A percentile compares a stretch with the other conserved stretches of the same genome.
These are phyloP conservation scores for Cassiopea xamachana DNA, from an alignment of 30 jellyfish, hydroid and myxozoan species.

Conservation along the genomic window DNA sequence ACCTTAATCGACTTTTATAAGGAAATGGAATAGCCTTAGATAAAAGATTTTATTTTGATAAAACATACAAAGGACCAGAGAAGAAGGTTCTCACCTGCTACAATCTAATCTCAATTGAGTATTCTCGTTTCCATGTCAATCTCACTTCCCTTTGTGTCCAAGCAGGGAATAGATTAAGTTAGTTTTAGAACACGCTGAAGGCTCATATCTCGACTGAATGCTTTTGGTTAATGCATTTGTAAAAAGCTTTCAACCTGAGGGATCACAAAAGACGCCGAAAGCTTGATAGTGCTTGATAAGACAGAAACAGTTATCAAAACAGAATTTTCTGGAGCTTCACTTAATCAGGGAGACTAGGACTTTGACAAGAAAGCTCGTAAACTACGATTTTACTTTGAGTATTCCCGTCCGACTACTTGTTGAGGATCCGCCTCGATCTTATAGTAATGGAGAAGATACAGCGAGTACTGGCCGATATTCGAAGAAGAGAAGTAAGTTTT, in stretches of 20 bases:
- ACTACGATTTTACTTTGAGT: neutral
- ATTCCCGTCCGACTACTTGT: too few relatives aligned
- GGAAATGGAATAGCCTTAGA: slow-evolving; percentile 27
- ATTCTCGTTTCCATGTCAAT: slow-evolving; percentile 28
- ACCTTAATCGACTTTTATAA: neutral
- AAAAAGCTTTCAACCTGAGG: neutral
- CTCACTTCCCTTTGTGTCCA: neutral
- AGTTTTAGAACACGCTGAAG: neutral
- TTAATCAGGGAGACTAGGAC: neutral
- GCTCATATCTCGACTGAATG: neutral
- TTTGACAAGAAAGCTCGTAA: neutral
- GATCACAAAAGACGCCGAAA: neutral
- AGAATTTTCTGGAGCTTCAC: neutral
- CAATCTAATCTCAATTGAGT: neutral
- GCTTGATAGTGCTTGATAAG: neutral
- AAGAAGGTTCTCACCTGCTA: slow-evolving; percentile 24
- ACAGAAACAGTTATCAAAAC: too few relatives aligned
- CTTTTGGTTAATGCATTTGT: neutral
- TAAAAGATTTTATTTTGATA: slow-evolving; percentile 22
- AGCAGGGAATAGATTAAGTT: neutral
- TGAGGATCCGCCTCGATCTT: too few relatives aligned
- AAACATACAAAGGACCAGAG: neutral
- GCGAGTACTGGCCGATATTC: neutral
- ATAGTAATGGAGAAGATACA: slow-evolving; percentile 9
- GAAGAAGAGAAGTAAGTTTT: slow-evolving; percentile 2